Percentiles rank a stretch among this genome's conserved stretches.
These are phyloP conservation scores for Scolopax rusticola DNA, from an alignment of 2,797 vertebrate genomes.

Conservation along the genomic window DNA sequence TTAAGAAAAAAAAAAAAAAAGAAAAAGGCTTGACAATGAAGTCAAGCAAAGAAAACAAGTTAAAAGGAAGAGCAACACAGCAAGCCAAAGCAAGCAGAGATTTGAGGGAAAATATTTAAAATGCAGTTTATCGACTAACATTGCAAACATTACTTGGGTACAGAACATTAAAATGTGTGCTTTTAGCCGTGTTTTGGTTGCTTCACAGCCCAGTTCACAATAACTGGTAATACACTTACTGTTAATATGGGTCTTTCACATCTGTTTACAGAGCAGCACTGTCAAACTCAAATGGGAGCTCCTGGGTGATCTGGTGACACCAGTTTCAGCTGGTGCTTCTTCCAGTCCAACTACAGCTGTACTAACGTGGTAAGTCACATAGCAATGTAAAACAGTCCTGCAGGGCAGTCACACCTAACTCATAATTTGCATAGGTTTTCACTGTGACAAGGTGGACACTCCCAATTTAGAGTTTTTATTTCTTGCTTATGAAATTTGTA, in stretches of 20 bases:
- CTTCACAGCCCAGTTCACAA: neutral
- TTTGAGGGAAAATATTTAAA: neutral
- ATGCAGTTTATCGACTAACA: neutral
- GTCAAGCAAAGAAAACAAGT: neutral
- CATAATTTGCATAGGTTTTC: neutral
- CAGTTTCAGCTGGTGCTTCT: neutral
- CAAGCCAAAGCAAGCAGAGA: neutral
- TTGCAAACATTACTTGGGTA: neutral
- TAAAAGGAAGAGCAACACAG: neutral
- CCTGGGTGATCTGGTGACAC: neutral
- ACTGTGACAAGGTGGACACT: neutral
- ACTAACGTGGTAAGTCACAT: neutral
- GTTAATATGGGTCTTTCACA: neutral
- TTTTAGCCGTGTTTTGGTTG: neutral
- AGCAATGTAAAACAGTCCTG: neutral
- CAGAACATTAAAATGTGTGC: neutral
- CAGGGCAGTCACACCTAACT: neutral
- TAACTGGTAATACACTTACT: neutral
- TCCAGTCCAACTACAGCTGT: neutral
- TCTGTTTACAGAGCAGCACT: neutral
- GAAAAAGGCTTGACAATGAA: neutral
- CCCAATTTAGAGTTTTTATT: neutral
- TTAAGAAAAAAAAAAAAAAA: neutral
- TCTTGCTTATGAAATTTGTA: neutral
- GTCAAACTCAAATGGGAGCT: neutral